Percentiles rank a stretch among this genome's conserved stretches.
Evolutionary conservation across 1,140 invertebrate genomes (phyloP).

Genomic region (Dinoponera quadriceps): DNA sequence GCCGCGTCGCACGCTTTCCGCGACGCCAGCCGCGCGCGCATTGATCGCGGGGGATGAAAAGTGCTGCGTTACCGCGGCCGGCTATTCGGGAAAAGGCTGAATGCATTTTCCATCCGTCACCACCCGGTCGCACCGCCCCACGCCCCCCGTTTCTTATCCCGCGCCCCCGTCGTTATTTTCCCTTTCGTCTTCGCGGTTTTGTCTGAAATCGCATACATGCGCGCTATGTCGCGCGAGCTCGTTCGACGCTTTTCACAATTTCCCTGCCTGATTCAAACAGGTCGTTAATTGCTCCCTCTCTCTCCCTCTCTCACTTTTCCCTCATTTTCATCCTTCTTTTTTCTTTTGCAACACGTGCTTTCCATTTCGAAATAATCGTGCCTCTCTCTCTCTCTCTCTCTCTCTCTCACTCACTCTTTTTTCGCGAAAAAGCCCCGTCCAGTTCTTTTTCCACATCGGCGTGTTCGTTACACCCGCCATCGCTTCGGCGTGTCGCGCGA

Average conservation of each 20-base stretch:
- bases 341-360: constrained; percentile 39
- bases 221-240: not conserved
- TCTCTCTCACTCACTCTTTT: not conserved
- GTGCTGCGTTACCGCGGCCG: constrained; percentile 55
- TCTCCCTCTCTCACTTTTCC: not conserved
- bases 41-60: constrained; percentile 54
- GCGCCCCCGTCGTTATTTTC: too few relatives aligned
- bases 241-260: not conserved
- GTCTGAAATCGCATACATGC: constrained; percentile 13
- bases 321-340: not conserved
- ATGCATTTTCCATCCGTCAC: constrained; percentile 50
- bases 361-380: constrained; percentile 10
- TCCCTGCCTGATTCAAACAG: not conserved
- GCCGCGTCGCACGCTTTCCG: constrained; percentile 26
- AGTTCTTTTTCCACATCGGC: not conserved
- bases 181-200: constrained; percentile 6
- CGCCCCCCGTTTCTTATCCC: constrained; percentile 24
- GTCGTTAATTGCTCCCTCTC: not conserved
- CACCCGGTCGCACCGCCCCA: not conserved
- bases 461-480: constrained; percentile 2
- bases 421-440: too few relatives aligned
- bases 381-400: not conserved
- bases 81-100: constrained; percentile 41
- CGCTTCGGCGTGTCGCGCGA: not conserved
- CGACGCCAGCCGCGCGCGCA: constrained; percentile 19